These are phyloP conservation scores for Drosophila ercepeae DNA, from an alignment of 1,140 invertebrate genomes.

Conservation along the genomic window DNA sequence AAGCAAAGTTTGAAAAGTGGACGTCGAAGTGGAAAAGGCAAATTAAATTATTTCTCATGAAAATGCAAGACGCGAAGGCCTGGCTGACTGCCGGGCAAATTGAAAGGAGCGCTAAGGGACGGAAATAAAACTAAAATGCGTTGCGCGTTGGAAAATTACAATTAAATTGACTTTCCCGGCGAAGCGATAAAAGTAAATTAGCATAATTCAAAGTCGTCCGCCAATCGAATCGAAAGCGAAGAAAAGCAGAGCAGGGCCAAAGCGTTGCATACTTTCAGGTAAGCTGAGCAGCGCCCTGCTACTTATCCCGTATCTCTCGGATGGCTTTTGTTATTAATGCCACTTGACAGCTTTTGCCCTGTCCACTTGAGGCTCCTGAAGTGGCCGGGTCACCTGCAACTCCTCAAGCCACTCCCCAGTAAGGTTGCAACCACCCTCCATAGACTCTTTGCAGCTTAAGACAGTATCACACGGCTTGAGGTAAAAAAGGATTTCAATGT, in stretches of 20 bases:
- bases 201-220: conserved; percentile 65
- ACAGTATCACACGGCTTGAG: neutral
- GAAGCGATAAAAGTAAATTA: conserved; percentile 79
- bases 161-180: conserved; percentile 77
- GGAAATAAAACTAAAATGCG: conserved; percentile 73
- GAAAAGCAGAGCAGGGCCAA: neutral
- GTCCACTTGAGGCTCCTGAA: conserved; percentile 57
- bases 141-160: conserved; percentile 74
- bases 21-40: conserved; percentile 76
- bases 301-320: conserved; percentile 41
- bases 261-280: conserved; percentile 34
- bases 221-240: conserved; percentile 46
- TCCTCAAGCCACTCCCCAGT: neutral
- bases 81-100: conserved; percentile 27
- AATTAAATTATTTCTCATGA: conserved; percentile 77
- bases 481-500: neutral
- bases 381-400: conserved; percentile 52
- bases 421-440: conserved; percentile 17
- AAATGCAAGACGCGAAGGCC: conserved; percentile 51
- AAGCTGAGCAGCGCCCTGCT: conserved; percentile 11
- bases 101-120: conserved; percentile 57
- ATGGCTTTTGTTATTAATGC: conserved; percentile 69
- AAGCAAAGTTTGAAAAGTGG: conserved; percentile 75
- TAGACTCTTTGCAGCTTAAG: conserved; percentile 46
- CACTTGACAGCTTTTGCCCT: conserved; percentile 60